A percentile compares a stretch with the other conserved stretches of the same genome.
Evolutionary conservation across 2,888 invertebrate genomes (phyloP).

Genomic region (Chrysolina haemoptera): DNA sequence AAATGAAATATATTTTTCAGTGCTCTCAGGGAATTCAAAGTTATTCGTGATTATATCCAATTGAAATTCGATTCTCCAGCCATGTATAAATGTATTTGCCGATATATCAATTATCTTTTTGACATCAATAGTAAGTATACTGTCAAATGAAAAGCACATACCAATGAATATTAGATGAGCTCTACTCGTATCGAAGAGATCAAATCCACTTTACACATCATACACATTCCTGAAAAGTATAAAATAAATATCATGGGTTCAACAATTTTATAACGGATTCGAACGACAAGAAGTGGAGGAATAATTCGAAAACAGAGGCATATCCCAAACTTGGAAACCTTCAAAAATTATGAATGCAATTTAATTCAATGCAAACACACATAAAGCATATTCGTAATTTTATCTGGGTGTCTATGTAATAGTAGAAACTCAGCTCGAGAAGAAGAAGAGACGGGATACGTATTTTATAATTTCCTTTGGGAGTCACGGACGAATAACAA

Average conservation of each 20-base stretch:
- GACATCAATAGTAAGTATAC: too few species aligned
- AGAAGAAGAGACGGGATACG: slow-evolving; percentile 59
- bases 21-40: too few species aligned
- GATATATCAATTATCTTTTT: too few species aligned
- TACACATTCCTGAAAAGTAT: background rate
- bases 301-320: slow-evolving; percentile 38
- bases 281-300: slow-evolving; percentile 44
- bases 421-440: slow-evolving; percentile 51
- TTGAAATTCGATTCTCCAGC: too few species aligned
- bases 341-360: slow-evolving; percentile 60
- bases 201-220: background rate
- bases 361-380: slow-evolving; percentile 64
- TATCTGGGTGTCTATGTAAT: slow-evolving; percentile 60
- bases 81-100: too few species aligned
- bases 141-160: too few species aligned
- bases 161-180: too few species aligned
- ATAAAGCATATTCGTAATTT: slow-evolving; percentile 65
- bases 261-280: slow-evolving; percentile 33
- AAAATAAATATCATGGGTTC: background rate
- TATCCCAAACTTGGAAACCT: slow-evolving; percentile 48
- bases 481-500: slow-evolving; percentile 54
- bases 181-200: background rate
- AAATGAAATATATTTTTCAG: too few species aligned
- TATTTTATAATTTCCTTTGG: slow-evolving; percentile 70
- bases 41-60: too few species aligned